Percentiles rank a stretch among this genome's conserved stretches.
Conservation (phyloP, 30 jellyfish, hydroid and myxozoan species). For the Aurelia aurita region DNA sequence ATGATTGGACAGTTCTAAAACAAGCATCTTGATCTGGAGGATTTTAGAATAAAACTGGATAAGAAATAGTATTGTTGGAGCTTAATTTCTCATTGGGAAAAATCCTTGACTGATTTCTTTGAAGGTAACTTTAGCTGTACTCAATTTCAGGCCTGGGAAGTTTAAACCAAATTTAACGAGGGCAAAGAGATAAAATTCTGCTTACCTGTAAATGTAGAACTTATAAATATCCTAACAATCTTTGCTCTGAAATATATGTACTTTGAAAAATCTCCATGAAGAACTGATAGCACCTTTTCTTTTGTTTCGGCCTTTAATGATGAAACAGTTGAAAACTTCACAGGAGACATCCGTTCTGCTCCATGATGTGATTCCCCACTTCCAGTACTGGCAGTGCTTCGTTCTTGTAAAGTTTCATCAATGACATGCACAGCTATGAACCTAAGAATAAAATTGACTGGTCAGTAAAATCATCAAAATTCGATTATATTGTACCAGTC, state of each 20-base stretch:
- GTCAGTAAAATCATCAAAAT: not conserved
- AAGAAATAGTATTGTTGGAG: too few species aligned
- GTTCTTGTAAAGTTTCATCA: not conserved
- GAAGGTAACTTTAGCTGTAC: too few species aligned
- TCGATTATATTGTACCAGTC: too few species aligned
- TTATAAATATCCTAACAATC: constrained; percentile 70
- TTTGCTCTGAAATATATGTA: constrained; percentile 45
- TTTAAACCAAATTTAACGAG: too few species aligned
- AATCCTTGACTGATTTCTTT: too few species aligned
- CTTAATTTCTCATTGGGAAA: too few species aligned
- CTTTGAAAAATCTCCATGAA: constrained; percentile 44
- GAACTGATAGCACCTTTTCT: constrained; percentile 24
- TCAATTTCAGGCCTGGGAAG: too few species aligned
- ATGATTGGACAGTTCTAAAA: too few species aligned
- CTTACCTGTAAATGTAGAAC: constrained; percentile 88
- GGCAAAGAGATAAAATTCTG: too few species aligned
- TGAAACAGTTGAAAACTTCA: not conserved
- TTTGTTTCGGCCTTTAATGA: not conserved
- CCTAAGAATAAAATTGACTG: not conserved
- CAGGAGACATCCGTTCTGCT: not conserved
- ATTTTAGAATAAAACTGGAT: too few species aligned
- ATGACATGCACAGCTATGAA: constrained; percentile 27
- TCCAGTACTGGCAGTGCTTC: too few species aligned
- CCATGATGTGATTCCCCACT: not conserved
- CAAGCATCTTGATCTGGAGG: too few species aligned